Conservation (phyloP, 2,797 vertebrate species). For the Phrynocephalus forsythii region DNA sequence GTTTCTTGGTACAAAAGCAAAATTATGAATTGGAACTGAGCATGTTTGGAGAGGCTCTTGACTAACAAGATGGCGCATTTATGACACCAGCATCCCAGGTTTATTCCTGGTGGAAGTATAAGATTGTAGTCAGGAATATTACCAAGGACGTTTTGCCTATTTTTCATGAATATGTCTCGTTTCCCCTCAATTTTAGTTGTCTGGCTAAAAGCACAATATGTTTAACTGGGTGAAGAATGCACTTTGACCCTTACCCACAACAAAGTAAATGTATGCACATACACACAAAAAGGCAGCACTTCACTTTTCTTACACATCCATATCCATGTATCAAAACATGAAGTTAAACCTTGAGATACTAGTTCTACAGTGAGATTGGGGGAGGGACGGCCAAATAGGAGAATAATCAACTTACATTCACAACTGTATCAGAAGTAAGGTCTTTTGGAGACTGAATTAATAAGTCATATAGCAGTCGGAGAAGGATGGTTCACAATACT, state of each 20-base stretch:
- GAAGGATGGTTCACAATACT: background rate
- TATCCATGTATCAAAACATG: background rate
- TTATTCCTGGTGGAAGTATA: conserved; percentile 5
- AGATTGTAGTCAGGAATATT: conserved; percentile 19
- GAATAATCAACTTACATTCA: background rate
- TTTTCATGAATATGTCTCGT: background rate
- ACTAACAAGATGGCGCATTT: background rate
- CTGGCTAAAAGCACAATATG: background rate
- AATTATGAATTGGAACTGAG: background rate
- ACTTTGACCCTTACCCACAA: background rate
- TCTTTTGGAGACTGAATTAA: background rate
- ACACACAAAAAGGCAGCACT: background rate
- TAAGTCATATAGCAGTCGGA: background rate
- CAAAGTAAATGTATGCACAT: background rate
- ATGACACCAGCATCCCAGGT: conserved; percentile 20
- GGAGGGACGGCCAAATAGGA: background rate
- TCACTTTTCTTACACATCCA: background rate
- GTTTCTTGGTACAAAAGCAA: background rate
- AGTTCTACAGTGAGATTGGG: background rate
- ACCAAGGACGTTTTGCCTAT: background rate
- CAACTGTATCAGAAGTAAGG: background rate
- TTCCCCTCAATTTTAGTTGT: background rate
- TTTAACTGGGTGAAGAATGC: background rate
- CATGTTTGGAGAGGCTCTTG: background rate
- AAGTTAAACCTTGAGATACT: background rate